Percentiles rank a stretch among this genome's conserved stretches.
Conservation (phyloP, 2,113 vertebrate species). For the Beaufortia kweichowensis region DNA sequence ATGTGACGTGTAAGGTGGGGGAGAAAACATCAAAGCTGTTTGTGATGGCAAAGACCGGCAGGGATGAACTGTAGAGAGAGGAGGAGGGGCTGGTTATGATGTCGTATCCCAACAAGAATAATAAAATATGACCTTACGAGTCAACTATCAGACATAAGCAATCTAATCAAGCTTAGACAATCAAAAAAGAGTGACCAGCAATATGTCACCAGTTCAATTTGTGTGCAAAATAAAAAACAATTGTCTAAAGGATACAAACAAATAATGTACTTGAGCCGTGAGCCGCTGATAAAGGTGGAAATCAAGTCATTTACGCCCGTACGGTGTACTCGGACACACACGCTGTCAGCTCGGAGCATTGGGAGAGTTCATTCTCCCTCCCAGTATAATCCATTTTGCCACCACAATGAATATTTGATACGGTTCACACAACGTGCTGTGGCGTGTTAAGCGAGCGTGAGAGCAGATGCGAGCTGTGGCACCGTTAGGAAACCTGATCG, state of each 20-base stretch:
- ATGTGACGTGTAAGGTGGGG: slow-evolving; percentile 19
- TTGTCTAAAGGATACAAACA: no score
- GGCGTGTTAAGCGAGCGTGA: slow-evolving; percentile 6
- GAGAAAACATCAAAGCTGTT: slow-evolving; percentile 46
- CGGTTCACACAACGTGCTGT: slow-evolving; percentile 56
- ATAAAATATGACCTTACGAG: slow-evolving; percentile 12
- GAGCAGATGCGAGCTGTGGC: slow-evolving; percentile 8
- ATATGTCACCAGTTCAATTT: no score
- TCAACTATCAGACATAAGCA: slow-evolving; percentile 35
- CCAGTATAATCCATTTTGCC: slow-evolving; percentile 73
- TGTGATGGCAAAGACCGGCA: slow-evolving; percentile 35
- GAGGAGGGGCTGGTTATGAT: background rate
- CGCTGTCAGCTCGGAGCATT: slow-evolving; percentile 66
- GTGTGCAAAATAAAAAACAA: no score
- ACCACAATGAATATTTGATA: slow-evolving; percentile 75
- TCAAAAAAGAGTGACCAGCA: background rate
- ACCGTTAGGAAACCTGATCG: slow-evolving; percentile 5
- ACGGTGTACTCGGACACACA: slow-evolving; percentile 63
- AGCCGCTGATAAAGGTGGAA: slow-evolving; percentile 41
- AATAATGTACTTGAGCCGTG: no score
- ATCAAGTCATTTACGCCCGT: slow-evolving; percentile 51
- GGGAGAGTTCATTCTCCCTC: slow-evolving; percentile 71
- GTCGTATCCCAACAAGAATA: slow-evolving; percentile 3
- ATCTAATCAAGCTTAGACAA: slow-evolving; percentile 1
- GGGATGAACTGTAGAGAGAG: slow-evolving; percentile 18